Evolutionary conservation across 2,113 vertebrate genomes (phyloP).

Genomic region (Daboia siamensis): DNA sequence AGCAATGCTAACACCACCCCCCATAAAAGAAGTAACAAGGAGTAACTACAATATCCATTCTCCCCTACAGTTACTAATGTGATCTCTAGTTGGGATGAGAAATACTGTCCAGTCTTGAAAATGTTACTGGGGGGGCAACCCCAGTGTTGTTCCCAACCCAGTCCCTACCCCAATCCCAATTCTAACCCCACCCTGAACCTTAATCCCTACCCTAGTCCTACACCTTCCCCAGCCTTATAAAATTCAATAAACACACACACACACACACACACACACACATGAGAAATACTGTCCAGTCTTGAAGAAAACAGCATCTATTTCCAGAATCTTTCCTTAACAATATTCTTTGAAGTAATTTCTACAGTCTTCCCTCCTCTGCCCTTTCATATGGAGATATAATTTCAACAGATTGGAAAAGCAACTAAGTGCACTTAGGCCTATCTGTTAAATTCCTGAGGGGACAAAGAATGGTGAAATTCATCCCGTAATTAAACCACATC

Average conservation of each 20-base stretch:
- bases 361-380: slow-evolving; percentile 42
- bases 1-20: too few relatives aligned
- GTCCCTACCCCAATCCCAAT: too few relatives aligned
- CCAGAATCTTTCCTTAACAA: slow-evolving; percentile 56
- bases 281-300: too few relatives aligned
- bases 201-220: too few relatives aligned
- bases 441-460: slow-evolving; percentile 77
- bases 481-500: slow-evolving; percentile 78
- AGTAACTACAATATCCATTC: slow-evolving; percentile 23
- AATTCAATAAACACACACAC: too few relatives aligned
- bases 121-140: too few relatives aligned
- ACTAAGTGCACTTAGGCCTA: slow-evolving; percentile 76
- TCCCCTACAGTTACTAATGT: slow-evolving; percentile 51
- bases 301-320: slow-evolving; percentile 51
- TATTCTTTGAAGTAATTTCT: slow-evolving; percentile 65
- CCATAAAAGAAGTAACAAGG: not conserved
- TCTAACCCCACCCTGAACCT: too few relatives aligned
- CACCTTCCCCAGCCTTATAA: too few relatives aligned
- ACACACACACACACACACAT: too few relatives aligned
- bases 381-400: slow-evolving; percentile 63
- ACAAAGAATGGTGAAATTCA: slow-evolving; percentile 67
- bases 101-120: not conserved
- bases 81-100: slow-evolving; percentile 28
- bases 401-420: slow-evolving; percentile 74
- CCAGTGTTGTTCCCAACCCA: too few relatives aligned